phyloP scores from a whole-genome alignment of 1,140 invertebrate species.

The Drosophila guanche region DNA sequence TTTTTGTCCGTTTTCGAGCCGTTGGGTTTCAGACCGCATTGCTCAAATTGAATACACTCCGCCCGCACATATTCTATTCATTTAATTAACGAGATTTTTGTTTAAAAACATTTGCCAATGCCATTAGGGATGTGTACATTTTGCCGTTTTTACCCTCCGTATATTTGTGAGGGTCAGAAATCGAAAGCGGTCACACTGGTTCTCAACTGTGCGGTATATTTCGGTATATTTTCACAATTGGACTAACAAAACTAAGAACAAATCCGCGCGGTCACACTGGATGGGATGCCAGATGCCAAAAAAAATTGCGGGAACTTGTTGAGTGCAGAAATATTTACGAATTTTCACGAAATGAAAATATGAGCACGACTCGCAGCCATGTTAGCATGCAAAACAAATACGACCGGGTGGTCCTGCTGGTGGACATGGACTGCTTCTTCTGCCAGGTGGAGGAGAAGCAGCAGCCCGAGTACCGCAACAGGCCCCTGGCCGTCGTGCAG shows the following conservation, averaged over 20 bases:
- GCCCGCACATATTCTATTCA: no score
- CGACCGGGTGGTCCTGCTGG: slow-evolving; percentile 91
- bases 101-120: no score
- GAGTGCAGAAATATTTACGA: slow-evolving; percentile 9
- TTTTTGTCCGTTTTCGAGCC: neutral
- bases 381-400: slow-evolving; percentile 74
- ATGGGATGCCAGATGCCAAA: neutral
- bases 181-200: no score
- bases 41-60: neutral
- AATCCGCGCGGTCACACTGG: neutral
- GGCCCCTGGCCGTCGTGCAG: slow-evolving; percentile 97
- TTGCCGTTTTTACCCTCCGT: no score
- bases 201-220: no score
- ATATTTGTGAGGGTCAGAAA: no score
- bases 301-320: slow-evolving; percentile 4
- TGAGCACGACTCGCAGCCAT: slow-evolving; percentile 47
- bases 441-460: slow-evolving; percentile 97
- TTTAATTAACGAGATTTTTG: no score
- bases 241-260: neutral
- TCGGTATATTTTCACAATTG: no score
- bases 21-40: neutral
- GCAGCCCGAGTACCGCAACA: slow-evolving; percentile 90
- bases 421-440: slow-evolving; percentile 99
- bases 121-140: no score
- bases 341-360: slow-evolving; percentile 19